Percentiles rank a stretch among this genome's conserved stretches.
Evolutionary conservation across 2,797 vertebrate species (phyloP).

Genomic region (Todus mexicanus): DNA sequence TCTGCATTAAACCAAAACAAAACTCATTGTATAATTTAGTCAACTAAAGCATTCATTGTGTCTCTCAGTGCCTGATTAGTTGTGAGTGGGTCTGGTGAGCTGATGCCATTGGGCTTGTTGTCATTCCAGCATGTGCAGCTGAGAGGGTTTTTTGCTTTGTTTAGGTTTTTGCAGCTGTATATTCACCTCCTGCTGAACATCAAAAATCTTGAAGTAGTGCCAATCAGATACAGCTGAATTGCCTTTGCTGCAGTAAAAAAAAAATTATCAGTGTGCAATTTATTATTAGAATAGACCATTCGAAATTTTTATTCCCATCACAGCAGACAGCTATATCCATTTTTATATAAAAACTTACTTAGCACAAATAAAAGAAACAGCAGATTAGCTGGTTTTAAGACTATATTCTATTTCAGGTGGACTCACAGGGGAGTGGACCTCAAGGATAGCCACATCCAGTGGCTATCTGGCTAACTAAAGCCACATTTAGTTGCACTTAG

Average conservation of each 20-base stretch:
- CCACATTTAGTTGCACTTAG: not conserved
- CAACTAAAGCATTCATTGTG: not conserved
- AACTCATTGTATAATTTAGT: not conserved
- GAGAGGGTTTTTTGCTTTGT: not conserved
- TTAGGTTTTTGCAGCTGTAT: conserved; percentile 31
- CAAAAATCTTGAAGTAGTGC: conserved; percentile 47
- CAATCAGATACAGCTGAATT: conserved; percentile 60
- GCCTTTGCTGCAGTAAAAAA: conserved; percentile 21
- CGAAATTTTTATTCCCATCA: not conserved
- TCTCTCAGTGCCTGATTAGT: not conserved
- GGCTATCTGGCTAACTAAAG: not conserved
- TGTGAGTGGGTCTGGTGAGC: not conserved
- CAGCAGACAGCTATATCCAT: not conserved
- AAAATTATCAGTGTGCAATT: conserved; percentile 16
- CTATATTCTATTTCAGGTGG: not conserved
- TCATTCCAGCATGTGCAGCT: conserved; percentile 1
- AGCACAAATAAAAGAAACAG: not conserved
- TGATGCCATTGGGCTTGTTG: not conserved
- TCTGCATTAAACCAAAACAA: not conserved
- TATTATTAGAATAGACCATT: conserved; percentile 52
- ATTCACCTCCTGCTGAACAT: not conserved
- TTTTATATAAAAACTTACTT: conserved; percentile 16
- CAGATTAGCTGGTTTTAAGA: not conserved
- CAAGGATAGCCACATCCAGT: not conserved
- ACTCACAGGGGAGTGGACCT: not conserved